Evolutionary conservation across 2,888 invertebrate species (phyloP).

Genomic region (Temnothorax rugatulus): DNA sequence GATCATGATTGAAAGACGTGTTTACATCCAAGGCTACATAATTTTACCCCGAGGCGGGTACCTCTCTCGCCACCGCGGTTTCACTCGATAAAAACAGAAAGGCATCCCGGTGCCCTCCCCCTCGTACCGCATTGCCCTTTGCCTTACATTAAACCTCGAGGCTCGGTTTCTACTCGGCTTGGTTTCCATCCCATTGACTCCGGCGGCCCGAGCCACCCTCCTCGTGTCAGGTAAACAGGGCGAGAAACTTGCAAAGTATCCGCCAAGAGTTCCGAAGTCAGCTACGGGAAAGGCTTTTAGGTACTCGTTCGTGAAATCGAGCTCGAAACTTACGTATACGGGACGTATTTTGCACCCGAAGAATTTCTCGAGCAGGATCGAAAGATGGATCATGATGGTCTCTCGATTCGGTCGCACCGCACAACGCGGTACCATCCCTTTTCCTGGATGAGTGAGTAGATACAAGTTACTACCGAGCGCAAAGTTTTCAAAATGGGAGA

Average conservation of each 20-base stretch:
- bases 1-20: slow-evolving; percentile 66
- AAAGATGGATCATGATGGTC: slow-evolving; percentile 68
- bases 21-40: slow-evolving; percentile 76
- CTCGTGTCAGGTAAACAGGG: slow-evolving; percentile 82
- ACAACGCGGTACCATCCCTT: slow-evolving; percentile 17
- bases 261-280: slow-evolving; percentile 76
- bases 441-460: slow-evolving; percentile 37
- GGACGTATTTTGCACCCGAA: slow-evolving; percentile 68
- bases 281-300: slow-evolving; percentile 70
- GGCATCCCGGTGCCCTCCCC: slow-evolving; percentile 60
- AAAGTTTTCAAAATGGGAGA: background rate
- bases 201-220: slow-evolving; percentile 72
- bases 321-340: slow-evolving; percentile 60
- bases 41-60: slow-evolving; percentile 70
- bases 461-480: background rate
- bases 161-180: slow-evolving; percentile 79
- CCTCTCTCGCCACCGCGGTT: slow-evolving; percentile 15
- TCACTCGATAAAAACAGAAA: slow-evolving; percentile 74
- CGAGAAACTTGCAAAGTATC: slow-evolving; percentile 83
- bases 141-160: slow-evolving; percentile 79
- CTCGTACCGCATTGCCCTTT: slow-evolving; percentile 52
- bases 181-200: slow-evolving; percentile 84
- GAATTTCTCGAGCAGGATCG: slow-evolving; percentile 50
- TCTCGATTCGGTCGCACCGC: slow-evolving; percentile 66
- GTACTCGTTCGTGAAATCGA: slow-evolving; percentile 76